Conservation (phyloP, 1,140 invertebrate species). For the Camponotus pennsylvanicus region DNA sequence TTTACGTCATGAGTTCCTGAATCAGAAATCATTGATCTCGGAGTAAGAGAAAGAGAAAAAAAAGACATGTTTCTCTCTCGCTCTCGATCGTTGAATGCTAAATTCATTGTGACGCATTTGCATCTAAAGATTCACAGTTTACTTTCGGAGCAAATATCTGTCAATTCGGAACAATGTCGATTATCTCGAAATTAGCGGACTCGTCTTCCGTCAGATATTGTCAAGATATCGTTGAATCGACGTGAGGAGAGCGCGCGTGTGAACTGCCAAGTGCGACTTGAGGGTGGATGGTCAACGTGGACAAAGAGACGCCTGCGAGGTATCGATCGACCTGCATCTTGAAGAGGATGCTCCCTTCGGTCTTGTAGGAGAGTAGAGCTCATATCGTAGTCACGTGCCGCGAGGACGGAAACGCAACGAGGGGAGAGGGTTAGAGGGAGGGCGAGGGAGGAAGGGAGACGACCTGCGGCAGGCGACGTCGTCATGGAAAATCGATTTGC, state of each 20-base stretch:
- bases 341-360: conserved; percentile 60
- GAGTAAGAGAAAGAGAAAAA: too few relatives aligned
- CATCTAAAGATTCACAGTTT: neutral
- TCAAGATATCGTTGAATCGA: conserved; percentile 1
- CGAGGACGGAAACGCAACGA: conserved; percentile 28
- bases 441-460: conserved; percentile 27
- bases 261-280: neutral
- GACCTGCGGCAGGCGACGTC: conserved; percentile 49
- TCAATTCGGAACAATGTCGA: neutral
- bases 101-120: neutral
- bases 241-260: neutral
- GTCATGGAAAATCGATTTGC: conserved; percentile 80
- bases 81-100: conserved; percentile 3
- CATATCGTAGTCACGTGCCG: conserved; percentile 63
- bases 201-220: neutral
- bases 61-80: neutral
- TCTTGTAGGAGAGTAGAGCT: conserved; percentile 42
- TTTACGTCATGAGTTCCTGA: conserved; percentile 4
- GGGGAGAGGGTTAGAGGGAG: neutral
- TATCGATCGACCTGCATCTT: conserved; percentile 67
- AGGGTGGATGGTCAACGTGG: neutral
- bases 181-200: neutral
- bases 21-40: conserved; percentile 20
- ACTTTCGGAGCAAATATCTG: neutral
- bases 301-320: conserved; percentile 1